These are phyloP conservation scores for Phoxinus dragarum DNA, from an alignment of 2,797 vertebrate genomes.

Conservation along the genomic window DNA sequence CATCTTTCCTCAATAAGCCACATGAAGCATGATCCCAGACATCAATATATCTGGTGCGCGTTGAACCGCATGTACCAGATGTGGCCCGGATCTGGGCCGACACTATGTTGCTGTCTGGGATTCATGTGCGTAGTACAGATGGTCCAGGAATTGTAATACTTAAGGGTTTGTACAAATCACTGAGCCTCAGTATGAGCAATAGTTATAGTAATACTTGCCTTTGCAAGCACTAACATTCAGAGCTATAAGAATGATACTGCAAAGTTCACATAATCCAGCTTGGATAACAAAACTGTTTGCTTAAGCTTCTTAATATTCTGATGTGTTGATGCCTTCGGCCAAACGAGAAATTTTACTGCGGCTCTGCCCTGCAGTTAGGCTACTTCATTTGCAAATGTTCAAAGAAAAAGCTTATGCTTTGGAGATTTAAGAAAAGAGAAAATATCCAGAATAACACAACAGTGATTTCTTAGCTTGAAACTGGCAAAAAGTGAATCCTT, in stretches of 20 bases:
- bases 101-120: no score
- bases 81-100: no score
- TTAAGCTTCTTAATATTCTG: constrained; percentile 16
- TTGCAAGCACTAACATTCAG: background rate
- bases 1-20: background rate
- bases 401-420: constrained; percentile 42
- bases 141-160: background rate
- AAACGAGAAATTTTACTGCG: background rate
- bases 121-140: background rate
- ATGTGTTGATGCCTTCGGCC: constrained; percentile 25
- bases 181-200: background rate
- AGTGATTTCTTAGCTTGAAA: background rate
- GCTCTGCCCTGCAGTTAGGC: background rate
- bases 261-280: constrained; percentile 15
- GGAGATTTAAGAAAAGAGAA: constrained; percentile 49
- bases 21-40: background rate
- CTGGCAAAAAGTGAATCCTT: no score
- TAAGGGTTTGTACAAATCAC: constrained; percentile 11
- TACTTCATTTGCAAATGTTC: constrained; percentile 37
- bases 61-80: no score
- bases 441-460: background rate
- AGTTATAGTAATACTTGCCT: background rate
- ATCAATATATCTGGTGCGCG: no score
- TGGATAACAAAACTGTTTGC: constrained; percentile 15
- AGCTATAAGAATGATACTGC: constrained; percentile 12